Base-by-base conservation (phyloP, 35 echinoderm and acorn worm genomes). In the Amphiura filiformis region DNA sequence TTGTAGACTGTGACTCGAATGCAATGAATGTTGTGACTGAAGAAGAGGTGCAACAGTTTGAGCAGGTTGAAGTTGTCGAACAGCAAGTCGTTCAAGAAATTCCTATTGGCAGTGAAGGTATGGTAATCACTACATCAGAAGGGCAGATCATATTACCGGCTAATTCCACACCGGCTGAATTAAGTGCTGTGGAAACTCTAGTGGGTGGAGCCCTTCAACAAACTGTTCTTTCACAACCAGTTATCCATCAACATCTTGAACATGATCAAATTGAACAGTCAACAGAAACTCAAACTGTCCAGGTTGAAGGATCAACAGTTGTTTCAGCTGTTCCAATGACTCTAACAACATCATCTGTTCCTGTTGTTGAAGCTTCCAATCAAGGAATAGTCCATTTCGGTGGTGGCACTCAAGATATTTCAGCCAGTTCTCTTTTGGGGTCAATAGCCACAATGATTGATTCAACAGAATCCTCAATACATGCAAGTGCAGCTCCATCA, bases 361-460 rank as follows among this genome's bases (percentile, higher is more conserved):
- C 65, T 75, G 42, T 87, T 11, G 64, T 65, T 41, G 57, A 76
- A 5, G 35, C 61, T 11, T 70, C 65, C 30, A 39, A 78, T 77
- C 34, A 37, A 28, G 38, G 38, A 41, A 78, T 70, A 36, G 37
- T 87, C n/a, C 38, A 3, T 70, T 3, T 70, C 4, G 26, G 11
- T 30, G 61, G 61, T 70, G 61, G 61, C 7, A 34, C 70, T 26
- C 37, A 65, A 18, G 76, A 77, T 31, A 76, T 91, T 78, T 76
- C 89, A 37, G 89, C 81, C 23, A 91, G 65, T 40, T 91, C 89
- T 1, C 36, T 91, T 18, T 42, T 91, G 22, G 82, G 89, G 0
- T 91, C 89, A 36, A 78, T 91, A 30, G 81, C 82, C 31, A 84
- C 39, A 35, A 84, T 85, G n/a, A 85, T 85, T 36, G 65, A 85